Evolutionary conservation across 2,113 vertebrate species (phyloP).

Genomic region (Calonectris borealis): DNA sequence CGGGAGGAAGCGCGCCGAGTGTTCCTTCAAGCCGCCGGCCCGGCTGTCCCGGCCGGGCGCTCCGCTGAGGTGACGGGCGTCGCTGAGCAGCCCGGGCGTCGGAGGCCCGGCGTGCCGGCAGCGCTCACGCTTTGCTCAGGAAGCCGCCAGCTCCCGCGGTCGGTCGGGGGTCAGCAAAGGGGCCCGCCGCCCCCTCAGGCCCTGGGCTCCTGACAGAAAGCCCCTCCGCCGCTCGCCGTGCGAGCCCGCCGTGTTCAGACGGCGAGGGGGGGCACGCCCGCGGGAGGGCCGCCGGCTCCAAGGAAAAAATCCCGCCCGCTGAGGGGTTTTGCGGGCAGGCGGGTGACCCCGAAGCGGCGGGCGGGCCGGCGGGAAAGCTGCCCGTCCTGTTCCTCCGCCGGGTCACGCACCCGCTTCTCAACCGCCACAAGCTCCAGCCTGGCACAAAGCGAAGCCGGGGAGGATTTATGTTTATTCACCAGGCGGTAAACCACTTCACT

Average conservation of each 20-base stretch:
- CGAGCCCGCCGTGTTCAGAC: background rate
- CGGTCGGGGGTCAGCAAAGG: background rate
- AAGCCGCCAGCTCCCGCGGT: background rate
- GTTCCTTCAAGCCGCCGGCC: background rate
- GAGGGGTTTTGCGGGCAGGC: background rate
- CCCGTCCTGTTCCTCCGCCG: background rate
- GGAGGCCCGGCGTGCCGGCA: background rate
- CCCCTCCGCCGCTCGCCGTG: background rate
- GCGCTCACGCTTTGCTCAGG: background rate
- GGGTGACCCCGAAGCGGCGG: background rate
- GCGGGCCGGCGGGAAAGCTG: background rate
- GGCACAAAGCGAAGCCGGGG: background rate
- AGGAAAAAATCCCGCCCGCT: no score
- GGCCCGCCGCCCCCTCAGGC: no score
- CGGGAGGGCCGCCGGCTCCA: no score
- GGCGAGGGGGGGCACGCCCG: background rate
- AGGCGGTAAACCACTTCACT: background rate
- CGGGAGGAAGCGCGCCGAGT: accelerated
- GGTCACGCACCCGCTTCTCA: background rate
- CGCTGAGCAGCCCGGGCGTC: background rate
- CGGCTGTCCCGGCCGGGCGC: no score
- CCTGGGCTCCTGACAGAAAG: background rate
- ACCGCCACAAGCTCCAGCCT: background rate
- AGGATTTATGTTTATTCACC: background rate
- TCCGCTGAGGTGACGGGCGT: background rate